These are phyloP conservation scores for Drosophila nr. medialis DNA, from an alignment of 2,888 invertebrate genomes.

Conservation along the genomic window DNA sequence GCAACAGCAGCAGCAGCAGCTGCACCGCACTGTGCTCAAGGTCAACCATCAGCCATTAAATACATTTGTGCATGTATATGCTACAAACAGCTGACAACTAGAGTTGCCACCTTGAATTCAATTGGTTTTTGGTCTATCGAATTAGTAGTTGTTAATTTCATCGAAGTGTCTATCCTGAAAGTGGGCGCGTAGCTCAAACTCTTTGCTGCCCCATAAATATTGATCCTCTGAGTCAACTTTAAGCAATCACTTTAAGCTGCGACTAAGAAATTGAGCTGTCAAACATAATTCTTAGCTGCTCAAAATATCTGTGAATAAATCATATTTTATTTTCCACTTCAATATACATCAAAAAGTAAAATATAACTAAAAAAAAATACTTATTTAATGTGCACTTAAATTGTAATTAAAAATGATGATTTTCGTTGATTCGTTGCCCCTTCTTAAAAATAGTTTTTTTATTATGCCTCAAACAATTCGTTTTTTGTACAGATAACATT, in stretches of 20 bases:
- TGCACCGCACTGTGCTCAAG: conserved; percentile 38
- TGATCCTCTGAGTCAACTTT: neutral
- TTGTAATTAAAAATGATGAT: neutral
- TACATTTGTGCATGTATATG: conserved; percentile 5
- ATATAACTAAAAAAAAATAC: no score
- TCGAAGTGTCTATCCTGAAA: neutral
- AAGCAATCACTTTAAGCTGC: neutral
- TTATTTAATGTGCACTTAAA: neutral
- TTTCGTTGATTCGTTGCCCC: neutral
- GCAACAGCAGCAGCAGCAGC: conserved; percentile 17
- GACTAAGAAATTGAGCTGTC: no score
- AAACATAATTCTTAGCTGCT: no score
- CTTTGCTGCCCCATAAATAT: neutral
- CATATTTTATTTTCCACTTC: neutral
- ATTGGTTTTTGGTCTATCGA: neutral
- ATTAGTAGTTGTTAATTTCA: conserved; percentile 1
- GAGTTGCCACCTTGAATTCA: conserved; percentile 42
- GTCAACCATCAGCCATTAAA: conserved; percentile 32
- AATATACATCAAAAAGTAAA: neutral
- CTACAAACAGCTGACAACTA: conserved; percentile 54
- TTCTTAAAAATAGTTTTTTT: neutral
- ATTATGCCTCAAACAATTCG: neutral
- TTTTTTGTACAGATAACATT: neutral
- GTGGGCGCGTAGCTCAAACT: neutral
- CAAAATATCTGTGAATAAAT: neutral